Percentiles rank a stretch among this genome's conserved stretches.
Conservation (phyloP, 2,113 vertebrate genomes). For the Paracanthobrama guichenoti region DNA sequence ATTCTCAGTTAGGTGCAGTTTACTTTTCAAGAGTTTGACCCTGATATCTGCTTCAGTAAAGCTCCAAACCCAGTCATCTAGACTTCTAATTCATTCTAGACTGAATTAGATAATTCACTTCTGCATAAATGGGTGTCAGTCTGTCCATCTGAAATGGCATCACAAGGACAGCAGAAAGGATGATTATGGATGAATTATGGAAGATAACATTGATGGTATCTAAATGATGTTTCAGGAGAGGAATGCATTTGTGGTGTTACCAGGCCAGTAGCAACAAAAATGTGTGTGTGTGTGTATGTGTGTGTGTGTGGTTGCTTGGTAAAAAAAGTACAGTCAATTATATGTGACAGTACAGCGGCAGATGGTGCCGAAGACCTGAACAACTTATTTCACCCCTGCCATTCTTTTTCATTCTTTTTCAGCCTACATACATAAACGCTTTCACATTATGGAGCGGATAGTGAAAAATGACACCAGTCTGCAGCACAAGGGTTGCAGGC, state of each 20-base stretch:
- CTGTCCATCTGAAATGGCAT: background rate
- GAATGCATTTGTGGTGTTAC: background rate
- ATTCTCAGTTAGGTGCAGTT: background rate
- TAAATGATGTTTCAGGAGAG: constrained; percentile 7
- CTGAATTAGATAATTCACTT: background rate
- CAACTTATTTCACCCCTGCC: constrained; percentile 51
- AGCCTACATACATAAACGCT: constrained; percentile 5
- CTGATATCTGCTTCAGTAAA: background rate
- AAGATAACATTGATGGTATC: background rate
- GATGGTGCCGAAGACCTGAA: constrained; percentile 47
- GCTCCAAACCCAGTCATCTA: background rate
- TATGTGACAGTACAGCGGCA: constrained; percentile 43
- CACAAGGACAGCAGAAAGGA: background rate
- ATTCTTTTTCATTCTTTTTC: constrained; percentile 36
- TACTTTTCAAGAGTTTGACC: background rate
- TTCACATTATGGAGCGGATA: constrained; percentile 18
- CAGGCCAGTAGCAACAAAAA: too few relatives aligned
- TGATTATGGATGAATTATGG: background rate
- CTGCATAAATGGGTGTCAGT: background rate
- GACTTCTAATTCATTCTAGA: background rate
- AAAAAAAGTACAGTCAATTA: constrained; percentile 46
- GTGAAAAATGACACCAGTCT: constrained; percentile 32
- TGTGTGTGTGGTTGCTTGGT: constrained; percentile 31
- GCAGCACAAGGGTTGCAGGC: constrained; percentile 1
- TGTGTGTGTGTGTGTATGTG: background rate